These are phyloP conservation scores for Hartigia nigra DNA, from an alignment of 2,888 invertebrate genomes.

Conservation along the genomic window DNA sequence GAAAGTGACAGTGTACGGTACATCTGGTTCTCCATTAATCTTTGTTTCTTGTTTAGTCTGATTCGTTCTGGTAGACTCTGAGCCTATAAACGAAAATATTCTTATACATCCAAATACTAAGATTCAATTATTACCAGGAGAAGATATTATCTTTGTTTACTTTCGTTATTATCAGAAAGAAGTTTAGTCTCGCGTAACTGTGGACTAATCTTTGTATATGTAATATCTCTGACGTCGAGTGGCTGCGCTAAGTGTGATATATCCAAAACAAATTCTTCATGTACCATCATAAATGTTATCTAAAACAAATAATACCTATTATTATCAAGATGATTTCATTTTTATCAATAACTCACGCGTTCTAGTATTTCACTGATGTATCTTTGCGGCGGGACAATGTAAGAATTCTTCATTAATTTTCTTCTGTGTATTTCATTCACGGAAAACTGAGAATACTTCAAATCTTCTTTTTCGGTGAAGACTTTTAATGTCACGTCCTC, in stretches of 20 bases:
- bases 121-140: background rate
- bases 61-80: background rate
- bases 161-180: background rate
- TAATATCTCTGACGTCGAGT: conserved; percentile 44
- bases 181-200: background rate
- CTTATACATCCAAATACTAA: background rate
- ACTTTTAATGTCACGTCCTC: conserved; percentile 31
- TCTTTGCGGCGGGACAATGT: conserved; percentile 33
- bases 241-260: conserved; percentile 41
- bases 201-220: conserved; percentile 33
- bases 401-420: conserved; percentile 35
- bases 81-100: background rate
- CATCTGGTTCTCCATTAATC: background rate
- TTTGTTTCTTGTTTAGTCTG: background rate
- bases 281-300: conserved; percentile 52
- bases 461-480: conserved; percentile 19
- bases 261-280: conserved; percentile 51
- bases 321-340: background rate
- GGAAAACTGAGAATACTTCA: conserved; percentile 51
- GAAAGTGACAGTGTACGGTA: background rate
- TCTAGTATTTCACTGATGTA: conserved; percentile 42
- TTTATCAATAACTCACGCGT: conserved; percentile 33
- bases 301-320: conserved; percentile 21
- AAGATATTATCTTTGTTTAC: background rate
- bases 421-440: conserved; percentile 32